These are phyloP conservation scores for Tiphia femorata DNA, from an alignment of 2,888 invertebrate species.

Conservation along the genomic window DNA sequence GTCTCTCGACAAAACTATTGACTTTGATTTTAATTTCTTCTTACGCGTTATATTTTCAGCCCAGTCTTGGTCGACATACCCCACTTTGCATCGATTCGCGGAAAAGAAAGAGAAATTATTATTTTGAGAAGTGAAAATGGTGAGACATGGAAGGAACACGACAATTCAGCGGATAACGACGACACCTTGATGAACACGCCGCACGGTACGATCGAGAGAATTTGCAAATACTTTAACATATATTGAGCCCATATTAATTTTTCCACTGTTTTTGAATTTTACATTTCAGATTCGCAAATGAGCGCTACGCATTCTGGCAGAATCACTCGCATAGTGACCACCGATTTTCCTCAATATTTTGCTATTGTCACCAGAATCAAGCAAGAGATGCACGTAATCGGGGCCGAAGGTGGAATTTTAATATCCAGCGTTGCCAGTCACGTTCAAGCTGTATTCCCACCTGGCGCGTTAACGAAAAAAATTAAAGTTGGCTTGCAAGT, in stretches of 20 bases:
- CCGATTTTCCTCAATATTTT: slow-evolving; percentile 98
- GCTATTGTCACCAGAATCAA: slow-evolving; percentile 94
- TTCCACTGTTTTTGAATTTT: not conserved
- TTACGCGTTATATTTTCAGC: slow-evolving; percentile 68
- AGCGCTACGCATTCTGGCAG: slow-evolving; percentile 73
- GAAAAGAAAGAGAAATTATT: slow-evolving; percentile 95
- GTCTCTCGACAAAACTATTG: not conserved
- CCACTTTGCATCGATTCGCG: slow-evolving; percentile 95
- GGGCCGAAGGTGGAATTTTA: slow-evolving; percentile 97
- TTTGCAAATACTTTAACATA: not conserved
- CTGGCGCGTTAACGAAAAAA: slow-evolving; percentile 97
- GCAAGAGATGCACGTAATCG: slow-evolving; percentile 97
- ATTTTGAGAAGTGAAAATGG: slow-evolving; percentile 97
- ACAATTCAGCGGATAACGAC: slow-evolving; percentile 73
- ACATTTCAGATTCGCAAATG: slow-evolving; percentile 60
- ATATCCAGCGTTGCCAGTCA: slow-evolving; percentile 87
- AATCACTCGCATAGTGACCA: slow-evolving; percentile 93
- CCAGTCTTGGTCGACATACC: slow-evolving; percentile 96
- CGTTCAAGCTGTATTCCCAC: slow-evolving; percentile 89
- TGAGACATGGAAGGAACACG: slow-evolving; percentile 98
- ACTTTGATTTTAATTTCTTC: not conserved
- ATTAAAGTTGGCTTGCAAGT: slow-evolving; percentile 97
- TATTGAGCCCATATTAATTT: not conserved
- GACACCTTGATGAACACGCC: slow-evolving; percentile 75
- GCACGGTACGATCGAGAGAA: slow-evolving; percentile 74